Evolutionary conservation across 2,888 invertebrate genomes (phyloP), one percentile per base, ranked within the genome.

Genomic region (Vannuccia rotundouncinata): DNA sequence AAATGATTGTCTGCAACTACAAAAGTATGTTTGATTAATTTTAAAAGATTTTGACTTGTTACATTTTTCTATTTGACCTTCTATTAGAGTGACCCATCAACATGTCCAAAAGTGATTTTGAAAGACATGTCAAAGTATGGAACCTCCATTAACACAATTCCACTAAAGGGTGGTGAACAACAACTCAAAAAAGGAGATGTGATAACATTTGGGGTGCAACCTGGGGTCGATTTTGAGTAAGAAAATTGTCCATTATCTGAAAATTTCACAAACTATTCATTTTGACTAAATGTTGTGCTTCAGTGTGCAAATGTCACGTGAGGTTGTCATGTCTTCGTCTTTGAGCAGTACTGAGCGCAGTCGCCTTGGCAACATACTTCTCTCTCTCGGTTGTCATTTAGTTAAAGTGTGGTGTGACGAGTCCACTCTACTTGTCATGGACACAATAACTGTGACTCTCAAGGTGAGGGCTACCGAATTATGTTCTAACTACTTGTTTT

Each of bases 141-240:
- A 2, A 77, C 77, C 1, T 28, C 25, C 1, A 30, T 77, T 1
- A 77, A 77, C 27, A 77, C 31, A 45, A n/a, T 45, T 77, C 1
- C 31, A 59, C 25, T 77, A 45, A 30, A 59, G 1, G 31, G 59
- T 1, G 1, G 31, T 2, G 22, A 59, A 5, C 45, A 27, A n/a
- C 31, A 25, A 13, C 17, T 77, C 13, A 59, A 59, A 22, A 22
- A 77, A n/a, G 77, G 77, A 59, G 77, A 77, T 59, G 28, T 45
- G 1, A 59, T 77, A n/a, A 77, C 77, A 25, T 77, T 77, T 59
- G 77, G 77, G 13, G 77, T 45, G 2, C 77, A 77, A 22, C 77
- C 77, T 5, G 77, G 77, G 1, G 30, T 77, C 25, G 77, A 77
- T 13, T 77, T 77, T 59, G 28, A 22, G 77, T 77, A 5, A 77